phyloP scores from a whole-genome alignment of 2,797 vertebrate species.

The Strix occidentalis region DNA sequence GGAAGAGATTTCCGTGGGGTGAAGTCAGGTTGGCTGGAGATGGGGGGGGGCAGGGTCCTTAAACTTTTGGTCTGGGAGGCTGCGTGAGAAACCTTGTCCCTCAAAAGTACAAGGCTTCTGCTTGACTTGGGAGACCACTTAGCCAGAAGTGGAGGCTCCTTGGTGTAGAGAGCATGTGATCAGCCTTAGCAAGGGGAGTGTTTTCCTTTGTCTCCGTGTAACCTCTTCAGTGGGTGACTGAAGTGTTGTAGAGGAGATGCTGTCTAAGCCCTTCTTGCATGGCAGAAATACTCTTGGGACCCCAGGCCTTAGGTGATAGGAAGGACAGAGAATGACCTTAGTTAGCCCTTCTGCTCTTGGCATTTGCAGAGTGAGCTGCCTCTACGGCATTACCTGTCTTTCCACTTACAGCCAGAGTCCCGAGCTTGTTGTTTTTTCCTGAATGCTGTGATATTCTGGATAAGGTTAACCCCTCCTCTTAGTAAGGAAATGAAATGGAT shows the following conservation, averaged over 20 bases:
- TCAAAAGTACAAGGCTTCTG: background rate
- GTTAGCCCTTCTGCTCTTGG: background rate
- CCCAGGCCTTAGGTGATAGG: background rate
- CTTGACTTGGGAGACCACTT: background rate
- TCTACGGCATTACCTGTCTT: background rate
- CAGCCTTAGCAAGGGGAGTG: background rate
- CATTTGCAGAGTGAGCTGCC: background rate
- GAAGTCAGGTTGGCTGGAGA: background rate
- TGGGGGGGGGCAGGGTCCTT: background rate
- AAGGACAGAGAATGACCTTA: background rate
- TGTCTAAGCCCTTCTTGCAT: background rate
- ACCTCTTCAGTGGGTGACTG: background rate
- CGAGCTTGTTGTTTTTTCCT: background rate
- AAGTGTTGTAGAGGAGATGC: background rate
- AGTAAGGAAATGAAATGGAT: background rate
- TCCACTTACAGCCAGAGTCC: background rate
- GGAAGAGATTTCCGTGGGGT: background rate
- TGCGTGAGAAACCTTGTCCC: background rate
- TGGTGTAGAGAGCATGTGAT: background rate
- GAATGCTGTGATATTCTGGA: background rate
- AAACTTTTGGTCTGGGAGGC: background rate
- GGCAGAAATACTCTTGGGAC: background rate
- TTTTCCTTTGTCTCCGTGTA: background rate
- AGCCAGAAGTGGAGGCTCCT: background rate
- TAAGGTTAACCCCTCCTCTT: background rate